These are phyloP conservation scores for Conus ventricosus DNA, from an alignment of 1,140 invertebrate species.

Conservation along the genomic window DNA sequence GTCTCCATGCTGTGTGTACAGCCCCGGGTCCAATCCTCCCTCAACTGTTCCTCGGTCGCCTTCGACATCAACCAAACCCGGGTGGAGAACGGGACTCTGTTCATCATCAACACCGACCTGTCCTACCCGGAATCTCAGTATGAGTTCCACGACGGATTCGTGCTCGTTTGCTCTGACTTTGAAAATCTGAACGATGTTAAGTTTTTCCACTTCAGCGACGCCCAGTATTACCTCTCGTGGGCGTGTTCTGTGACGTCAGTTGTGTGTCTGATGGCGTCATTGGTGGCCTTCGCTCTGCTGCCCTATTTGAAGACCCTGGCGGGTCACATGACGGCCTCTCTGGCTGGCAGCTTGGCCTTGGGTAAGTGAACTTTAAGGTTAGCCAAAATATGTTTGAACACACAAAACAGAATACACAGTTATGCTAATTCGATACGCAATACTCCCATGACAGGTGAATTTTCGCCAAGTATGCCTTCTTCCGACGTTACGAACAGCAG, in stretches of 20 bases:
- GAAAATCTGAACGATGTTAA: constrained; percentile 18
- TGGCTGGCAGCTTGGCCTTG: constrained; percentile 44
- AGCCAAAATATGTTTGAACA: no score
- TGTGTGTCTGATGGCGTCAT: constrained; percentile 71
- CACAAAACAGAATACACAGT: no score
- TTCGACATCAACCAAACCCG: constrained; percentile 21
- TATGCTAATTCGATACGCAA: no score
- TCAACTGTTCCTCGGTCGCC: constrained; percentile 27
- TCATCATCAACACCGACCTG: constrained; percentile 20
- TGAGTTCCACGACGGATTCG: constrained; percentile 17
- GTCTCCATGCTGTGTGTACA: constrained; percentile 20
- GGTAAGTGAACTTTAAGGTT: not conserved
- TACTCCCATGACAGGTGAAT: no score
- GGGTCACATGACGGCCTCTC: constrained; percentile 74
- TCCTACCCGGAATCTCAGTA: not conserved
- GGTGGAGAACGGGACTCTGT: constrained; percentile 12
- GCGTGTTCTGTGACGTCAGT: constrained; percentile 70
- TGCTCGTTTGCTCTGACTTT: constrained; percentile 27
- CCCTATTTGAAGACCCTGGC: constrained; percentile 74
- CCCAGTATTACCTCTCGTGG: constrained; percentile 53
- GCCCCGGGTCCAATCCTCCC: not conserved
- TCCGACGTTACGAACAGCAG: no score
- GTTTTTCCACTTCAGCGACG: constrained; percentile 20
- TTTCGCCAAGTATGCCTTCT: no score
- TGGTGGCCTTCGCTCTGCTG: constrained; percentile 68